Evolutionary conservation across 2,888 invertebrate species (phyloP), one percentile per base, ranked within the genome.

Genomic region (Lithodes maja): DNA sequence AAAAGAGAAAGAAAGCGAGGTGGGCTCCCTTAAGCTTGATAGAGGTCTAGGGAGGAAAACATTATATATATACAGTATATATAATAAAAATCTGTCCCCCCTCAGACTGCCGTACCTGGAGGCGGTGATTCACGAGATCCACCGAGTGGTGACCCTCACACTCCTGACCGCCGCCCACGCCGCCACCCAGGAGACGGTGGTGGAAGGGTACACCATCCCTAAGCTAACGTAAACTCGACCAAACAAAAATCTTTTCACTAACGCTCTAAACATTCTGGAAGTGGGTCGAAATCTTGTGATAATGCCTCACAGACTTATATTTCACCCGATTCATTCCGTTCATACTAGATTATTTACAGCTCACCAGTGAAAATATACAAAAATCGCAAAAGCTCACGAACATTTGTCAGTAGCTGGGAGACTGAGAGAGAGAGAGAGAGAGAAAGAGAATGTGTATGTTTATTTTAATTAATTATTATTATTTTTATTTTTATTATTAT

Each of bases 201-300:
- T 86, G 33, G 80, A 78, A 5, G 86, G 86, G 5, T 86, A 75
- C 75, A 82, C 49, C 5, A 86, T 86, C 12, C 80, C 80, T 49
- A 80, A 80, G 80, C 61, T 80, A 1, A 17, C 17, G n/a, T 17
- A 71, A 1, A 71, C 71, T n/a, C 1, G n/a, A 12, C 12, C 71
- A 3, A 12, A 71, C 71, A 71, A 9, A 71, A 9, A 71, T n/a
- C 7, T n/a, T 15, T n/a, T 15, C 71, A 71, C 71, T 15, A 9
- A 61, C 61, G 12, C 61, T 33, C 33, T 33, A 33, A 33, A 33
- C 33, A 33, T 33, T 33, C 33, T 33, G 33, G 33, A 33, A 33
- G 33, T 33, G 33, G 33, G 33, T 33, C 33, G 33, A 33, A 33
- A 33, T 33, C 33, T 33, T 33, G 33, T 33, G 33, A 33, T 33